These are phyloP conservation scores for Dinothrombium tinctorium DNA, from an alignment of 1,140 invertebrate genomes.

Conservation along the genomic window DNA sequence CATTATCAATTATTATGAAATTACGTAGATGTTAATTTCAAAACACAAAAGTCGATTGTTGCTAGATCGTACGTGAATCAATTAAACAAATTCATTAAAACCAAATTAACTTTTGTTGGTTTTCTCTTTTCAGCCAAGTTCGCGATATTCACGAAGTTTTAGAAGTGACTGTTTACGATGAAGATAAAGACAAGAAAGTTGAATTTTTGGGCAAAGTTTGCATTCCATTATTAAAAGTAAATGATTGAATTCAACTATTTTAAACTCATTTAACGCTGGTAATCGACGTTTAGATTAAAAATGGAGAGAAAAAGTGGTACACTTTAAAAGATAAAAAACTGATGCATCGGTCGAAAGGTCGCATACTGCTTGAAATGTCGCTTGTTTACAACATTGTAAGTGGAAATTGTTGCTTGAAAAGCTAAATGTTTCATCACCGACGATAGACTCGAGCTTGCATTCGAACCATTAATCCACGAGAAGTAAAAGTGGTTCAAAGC, in stretches of 20 bases:
- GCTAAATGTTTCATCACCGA: constrained; percentile 1
- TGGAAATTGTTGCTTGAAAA: background rate
- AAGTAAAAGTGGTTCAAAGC: constrained; percentile 79
- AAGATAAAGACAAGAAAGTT: constrained; percentile 90
- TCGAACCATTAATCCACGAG: constrained; percentile 76
- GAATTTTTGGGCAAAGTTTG: constrained; percentile 87
- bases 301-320: constrained; percentile 84
- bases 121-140: constrained; percentile 45
- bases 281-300: constrained; percentile 61
- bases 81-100: constrained; percentile 2
- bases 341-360: constrained; percentile 61
- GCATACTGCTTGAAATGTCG: constrained; percentile 74
- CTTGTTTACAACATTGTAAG: constrained; percentile 74
- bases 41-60: constrained; percentile 1
- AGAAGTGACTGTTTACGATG: constrained; percentile 93
- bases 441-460: constrained; percentile 53
- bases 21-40: no score
- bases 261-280: no score
- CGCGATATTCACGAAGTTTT: constrained; percentile 89
- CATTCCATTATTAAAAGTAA: constrained; percentile 45
- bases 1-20: no score
- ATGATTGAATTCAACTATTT: background rate
- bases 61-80: background rate
- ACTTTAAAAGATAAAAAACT: constrained; percentile 90
- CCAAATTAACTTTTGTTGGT: background rate